phyloP scores from a whole-genome alignment of 2,797 vertebrate genomes.

The Phrynocephalus vlangalii region DNA sequence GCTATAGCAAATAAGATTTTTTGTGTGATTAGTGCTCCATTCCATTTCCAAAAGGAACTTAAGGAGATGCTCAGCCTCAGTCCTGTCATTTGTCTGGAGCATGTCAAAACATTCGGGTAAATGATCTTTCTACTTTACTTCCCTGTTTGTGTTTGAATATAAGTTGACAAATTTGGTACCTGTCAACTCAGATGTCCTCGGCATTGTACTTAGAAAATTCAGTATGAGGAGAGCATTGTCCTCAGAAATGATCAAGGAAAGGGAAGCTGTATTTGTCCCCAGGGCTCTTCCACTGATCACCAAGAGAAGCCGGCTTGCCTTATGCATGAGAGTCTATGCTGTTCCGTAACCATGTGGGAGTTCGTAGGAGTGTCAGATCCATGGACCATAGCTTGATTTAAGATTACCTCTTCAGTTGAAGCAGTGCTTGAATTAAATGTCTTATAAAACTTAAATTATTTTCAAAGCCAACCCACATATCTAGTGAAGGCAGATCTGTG shows the following conservation, averaged over 20 bases:
- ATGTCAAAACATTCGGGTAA: background rate
- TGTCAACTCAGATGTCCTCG: conserved; percentile 9
- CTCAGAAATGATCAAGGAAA: conserved; percentile 15
- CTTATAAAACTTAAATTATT: background rate
- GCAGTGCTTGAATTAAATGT: background rate
- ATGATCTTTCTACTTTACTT: background rate
- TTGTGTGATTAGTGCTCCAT: background rate
- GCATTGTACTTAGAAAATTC: conserved; percentile 18
- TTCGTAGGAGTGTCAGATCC: background rate
- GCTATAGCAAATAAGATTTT: background rate
- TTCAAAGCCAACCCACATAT: background rate
- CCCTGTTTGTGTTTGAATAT: background rate
- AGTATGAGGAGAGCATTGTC: background rate
- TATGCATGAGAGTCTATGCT: background rate
- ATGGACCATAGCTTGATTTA: background rate
- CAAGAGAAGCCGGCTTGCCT: background rate
- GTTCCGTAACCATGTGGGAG: background rate
- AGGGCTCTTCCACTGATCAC: background rate
- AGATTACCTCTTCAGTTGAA: background rate
- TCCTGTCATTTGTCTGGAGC: background rate
- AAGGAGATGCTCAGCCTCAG: background rate
- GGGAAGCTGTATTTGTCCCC: background rate
- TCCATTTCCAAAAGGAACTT: background rate
- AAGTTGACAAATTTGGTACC: conserved; percentile 16
- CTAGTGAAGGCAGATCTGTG: background rate